Conservation (phyloP, 2,797 vertebrate genomes). For the Aythya fuligula region DNA sequence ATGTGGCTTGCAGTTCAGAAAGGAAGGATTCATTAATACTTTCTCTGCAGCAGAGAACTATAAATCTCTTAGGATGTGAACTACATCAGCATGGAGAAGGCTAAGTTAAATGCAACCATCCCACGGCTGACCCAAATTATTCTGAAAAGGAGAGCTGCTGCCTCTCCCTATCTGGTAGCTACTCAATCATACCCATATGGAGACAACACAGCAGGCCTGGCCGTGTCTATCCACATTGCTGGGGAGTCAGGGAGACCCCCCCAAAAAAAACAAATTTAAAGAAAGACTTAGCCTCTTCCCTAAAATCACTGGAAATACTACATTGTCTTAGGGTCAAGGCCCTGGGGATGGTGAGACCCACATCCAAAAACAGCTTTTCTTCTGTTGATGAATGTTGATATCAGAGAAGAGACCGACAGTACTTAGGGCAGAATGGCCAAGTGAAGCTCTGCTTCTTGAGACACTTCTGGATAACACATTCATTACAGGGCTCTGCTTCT, state of each 20-base stretch:
- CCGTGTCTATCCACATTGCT: fast-evolving
- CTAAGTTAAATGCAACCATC: background rate
- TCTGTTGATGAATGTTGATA: background rate
- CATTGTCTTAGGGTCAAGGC: background rate
- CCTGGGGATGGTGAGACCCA: background rate
- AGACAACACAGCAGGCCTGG: background rate
- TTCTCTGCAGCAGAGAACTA: background rate
- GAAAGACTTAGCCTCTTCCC: background rate
- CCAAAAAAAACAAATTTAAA: background rate
- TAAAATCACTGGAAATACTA: background rate
- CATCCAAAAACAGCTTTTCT: background rate
- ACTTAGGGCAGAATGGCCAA: background rate
- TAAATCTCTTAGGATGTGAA: background rate
- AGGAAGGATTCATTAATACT: background rate
- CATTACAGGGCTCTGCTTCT: background rate
- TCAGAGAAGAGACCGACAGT: background rate
- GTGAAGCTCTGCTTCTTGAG: background rate
- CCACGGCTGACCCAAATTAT: background rate
- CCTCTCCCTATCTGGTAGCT: background rate
- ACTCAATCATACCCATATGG: background rate
- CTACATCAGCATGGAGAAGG: background rate
- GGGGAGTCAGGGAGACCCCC: background rate
- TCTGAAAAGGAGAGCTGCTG: background rate
- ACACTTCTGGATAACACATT: background rate
- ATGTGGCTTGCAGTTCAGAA: background rate